These are phyloP conservation scores for Tenebrosternarchus preto DNA, from an alignment of 2,113 vertebrate species.

Conservation along the genomic window DNA sequence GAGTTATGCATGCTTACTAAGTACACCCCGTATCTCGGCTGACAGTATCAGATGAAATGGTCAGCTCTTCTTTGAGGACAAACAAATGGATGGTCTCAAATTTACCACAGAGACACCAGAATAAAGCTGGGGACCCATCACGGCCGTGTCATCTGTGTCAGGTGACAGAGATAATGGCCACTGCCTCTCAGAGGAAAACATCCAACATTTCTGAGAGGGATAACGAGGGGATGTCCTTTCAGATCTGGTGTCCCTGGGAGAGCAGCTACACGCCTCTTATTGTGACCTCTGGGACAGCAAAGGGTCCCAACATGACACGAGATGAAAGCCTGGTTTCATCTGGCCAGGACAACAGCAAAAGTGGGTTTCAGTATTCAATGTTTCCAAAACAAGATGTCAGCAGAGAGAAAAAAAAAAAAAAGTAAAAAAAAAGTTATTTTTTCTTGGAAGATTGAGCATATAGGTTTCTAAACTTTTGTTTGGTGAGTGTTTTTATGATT, in stretches of 20 bases:
- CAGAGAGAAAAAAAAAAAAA: conserved; percentile 14
- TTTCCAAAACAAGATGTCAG: conserved; percentile 6
- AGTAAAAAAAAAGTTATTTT: conserved; percentile 1
- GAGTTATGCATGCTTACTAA: conserved; percentile 58
- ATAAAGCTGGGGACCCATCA: conserved; percentile 53
- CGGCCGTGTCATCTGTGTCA: conserved; percentile 55
- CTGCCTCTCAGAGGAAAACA: conserved; percentile 44
- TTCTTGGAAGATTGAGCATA: too few species aligned
- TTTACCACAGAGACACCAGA: conserved; percentile 64
- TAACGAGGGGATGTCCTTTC: conserved; percentile 57
- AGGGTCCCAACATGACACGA: conserved; percentile 53
- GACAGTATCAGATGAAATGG: conserved; percentile 56
- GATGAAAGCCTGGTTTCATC: conserved; percentile 32
- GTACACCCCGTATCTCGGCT: conserved; percentile 45
- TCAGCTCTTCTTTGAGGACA: conserved; percentile 65
- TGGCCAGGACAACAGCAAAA: conserved; percentile 23
- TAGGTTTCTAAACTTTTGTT: too few species aligned
- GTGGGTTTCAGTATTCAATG: not conserved
- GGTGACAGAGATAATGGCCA: conserved; percentile 60
- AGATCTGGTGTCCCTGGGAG: conserved; percentile 49
- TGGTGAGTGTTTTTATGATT: too few species aligned
- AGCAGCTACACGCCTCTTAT: conserved; percentile 46
- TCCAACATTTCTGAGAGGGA: conserved; percentile 44
- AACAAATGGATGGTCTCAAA: conserved; percentile 63
- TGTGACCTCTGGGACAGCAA: conserved; percentile 33